phyloP scores from a whole-genome alignment of 2,797 vertebrate species.

The Monodelphis domestica region DNA sequence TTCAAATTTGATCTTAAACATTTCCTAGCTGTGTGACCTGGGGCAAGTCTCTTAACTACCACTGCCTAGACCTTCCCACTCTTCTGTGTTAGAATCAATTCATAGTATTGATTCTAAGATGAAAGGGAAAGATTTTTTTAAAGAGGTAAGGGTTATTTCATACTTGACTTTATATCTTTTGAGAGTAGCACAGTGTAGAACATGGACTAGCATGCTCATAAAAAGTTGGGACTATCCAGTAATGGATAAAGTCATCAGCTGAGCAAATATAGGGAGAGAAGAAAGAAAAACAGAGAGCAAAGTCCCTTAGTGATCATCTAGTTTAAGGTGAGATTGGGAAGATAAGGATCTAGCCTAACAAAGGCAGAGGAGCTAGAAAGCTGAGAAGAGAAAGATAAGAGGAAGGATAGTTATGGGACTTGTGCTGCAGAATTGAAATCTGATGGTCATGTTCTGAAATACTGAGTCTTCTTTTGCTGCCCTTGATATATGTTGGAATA shows the following conservation, averaged over 20 bases:
- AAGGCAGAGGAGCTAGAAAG: neutral
- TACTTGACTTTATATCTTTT: neutral
- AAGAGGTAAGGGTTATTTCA: neutral
- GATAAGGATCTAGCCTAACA: neutral
- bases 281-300: neutral
- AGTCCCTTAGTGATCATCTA: neutral
- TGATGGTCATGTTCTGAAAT: too few relatives aligned
- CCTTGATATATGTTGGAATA: neutral
- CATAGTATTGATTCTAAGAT: too few relatives aligned
- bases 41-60: too few relatives aligned
- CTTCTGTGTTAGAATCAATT: too few relatives aligned
- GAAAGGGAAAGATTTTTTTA: too few relatives aligned
- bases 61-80: too few relatives aligned
- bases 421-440: neutral
- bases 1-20: too few relatives aligned
- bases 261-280: neutral
- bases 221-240: neutral
- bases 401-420: neutral
- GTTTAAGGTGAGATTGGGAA: neutral
- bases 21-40: too few relatives aligned
- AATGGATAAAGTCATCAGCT: neutral
- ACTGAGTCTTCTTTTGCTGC: fast-evolving
- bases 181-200: neutral
- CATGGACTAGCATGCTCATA: neutral
- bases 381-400: too few relatives aligned